Evolutionary conservation across 2,888 invertebrate genomes (phyloP), one percentile per base, ranked within the genome.

Genomic region (Sarcophaga carnaria): DNA sequence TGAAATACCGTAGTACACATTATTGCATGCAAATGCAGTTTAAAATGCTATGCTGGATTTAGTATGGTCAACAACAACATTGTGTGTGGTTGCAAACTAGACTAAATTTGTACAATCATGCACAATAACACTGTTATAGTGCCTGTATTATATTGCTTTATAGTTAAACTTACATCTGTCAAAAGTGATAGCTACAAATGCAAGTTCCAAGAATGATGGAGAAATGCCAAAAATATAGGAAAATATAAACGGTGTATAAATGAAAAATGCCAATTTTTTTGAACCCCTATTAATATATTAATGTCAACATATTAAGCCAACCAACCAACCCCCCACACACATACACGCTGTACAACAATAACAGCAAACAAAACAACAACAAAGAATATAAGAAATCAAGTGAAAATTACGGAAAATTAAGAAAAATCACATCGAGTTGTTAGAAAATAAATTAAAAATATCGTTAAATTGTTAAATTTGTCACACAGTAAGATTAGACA

Each of bases 221-320:
- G 37, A 37, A 37, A 37, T 37, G 37, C 2, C 37, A 37, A 37
- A 27, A 83, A 72, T 59, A 17, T 69, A 77, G 45, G 45, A 79
- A 76, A 82, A 79, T 6, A 74, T 77, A 83, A 80, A 77, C 74
- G 80, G 77, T 80, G 10, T 37, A 37, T 8, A 49, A 82, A 77
- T 6, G 45, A 2, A 79, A 77, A 67, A 77, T 67, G 11, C 17
- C 70, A 62, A 27, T 76, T 78, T 67, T 67, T 81, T 64, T 37
- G 37, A 54, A 87, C 81, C 87, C 87, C 79, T 82, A 84, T 54
- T 84, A 59, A 84, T 79, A 79, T 82, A 84, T 84, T 87, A 82
- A 87, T 87, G 84, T 87, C 84, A 84, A 82, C 81, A 84, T 79
- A 84, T 76, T 84, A 79, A 79, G 63, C 87, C 76, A 81, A 37